A percentile compares a stretch with the other conserved stretches of the same genome.
Conservation (phyloP, 2,113 vertebrate species). For the Eira barbara region DNA sequence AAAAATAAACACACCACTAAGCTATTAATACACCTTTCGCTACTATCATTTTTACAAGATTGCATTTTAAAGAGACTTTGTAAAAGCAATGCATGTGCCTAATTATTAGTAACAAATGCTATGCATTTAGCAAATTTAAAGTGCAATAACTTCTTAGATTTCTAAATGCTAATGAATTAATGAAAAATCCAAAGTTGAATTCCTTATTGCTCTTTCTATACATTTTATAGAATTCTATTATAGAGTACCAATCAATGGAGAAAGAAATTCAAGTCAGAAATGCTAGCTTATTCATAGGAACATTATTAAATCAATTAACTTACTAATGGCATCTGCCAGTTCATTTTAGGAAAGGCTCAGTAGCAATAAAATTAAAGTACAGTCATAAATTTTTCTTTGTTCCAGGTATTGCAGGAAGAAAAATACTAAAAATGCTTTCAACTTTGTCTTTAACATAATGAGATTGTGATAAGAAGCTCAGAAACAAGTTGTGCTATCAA, state of each 20-base stretch:
- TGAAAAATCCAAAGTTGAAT: background rate
- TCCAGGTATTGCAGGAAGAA: conserved; percentile 35
- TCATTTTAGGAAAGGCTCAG: conserved; percentile 41
- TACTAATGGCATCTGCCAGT: conserved; percentile 1
- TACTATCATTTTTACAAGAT: conserved; percentile 36
- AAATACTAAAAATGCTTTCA: conserved; percentile 52
- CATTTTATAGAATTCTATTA: conserved; percentile 43
- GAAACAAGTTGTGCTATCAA: background rate
- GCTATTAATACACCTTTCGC: background rate
- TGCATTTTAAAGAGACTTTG: background rate
- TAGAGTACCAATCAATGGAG: background rate
- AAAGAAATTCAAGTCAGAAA: background rate
- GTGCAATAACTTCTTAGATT: conserved; percentile 32
- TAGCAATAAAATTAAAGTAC: conserved; percentile 37
- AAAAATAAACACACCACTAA: conserved; percentile 14
- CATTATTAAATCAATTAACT: conserved; percentile 45
- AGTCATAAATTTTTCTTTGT: conserved; percentile 52
- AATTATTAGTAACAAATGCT: conserved; percentile 46
- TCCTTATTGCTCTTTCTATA: conserved; percentile 31
- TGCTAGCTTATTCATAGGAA: conserved; percentile 25
- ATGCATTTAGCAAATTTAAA: conserved; percentile 32
- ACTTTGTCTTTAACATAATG: conserved; percentile 46
- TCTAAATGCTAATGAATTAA: conserved; percentile 51
- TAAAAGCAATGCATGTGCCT: background rate
- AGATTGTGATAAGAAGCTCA: background rate